A percentile compares a stretch with the other conserved stretches of the same genome.
Evolutionary conservation across 2,113 vertebrate species (phyloP).

Genomic region (Polypterus senegalus): DNA sequence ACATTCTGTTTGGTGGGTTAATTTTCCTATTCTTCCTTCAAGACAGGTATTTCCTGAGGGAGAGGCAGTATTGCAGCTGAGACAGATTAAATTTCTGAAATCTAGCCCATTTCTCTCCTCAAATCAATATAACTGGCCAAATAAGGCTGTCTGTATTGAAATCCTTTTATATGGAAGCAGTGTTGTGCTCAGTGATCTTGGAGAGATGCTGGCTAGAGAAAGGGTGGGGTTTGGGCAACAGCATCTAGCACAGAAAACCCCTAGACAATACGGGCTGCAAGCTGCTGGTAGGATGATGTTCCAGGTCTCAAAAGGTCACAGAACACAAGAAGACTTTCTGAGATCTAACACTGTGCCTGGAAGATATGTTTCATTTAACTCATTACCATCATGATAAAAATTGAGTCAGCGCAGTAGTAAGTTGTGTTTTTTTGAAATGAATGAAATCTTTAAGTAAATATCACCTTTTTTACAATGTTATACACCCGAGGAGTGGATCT

Average conservation of each 20-base stretch:
- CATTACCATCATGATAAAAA: not conserved
- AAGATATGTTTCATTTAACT: constrained; percentile 10
- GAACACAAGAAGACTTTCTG: constrained; percentile 15
- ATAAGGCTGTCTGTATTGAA: constrained; percentile 6
- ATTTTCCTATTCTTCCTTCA: constrained; percentile 22
- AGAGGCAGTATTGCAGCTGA: constrained; percentile 19
- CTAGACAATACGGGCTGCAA: constrained; percentile 46
- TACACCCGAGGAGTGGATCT: too few species aligned
- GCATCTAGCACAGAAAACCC: constrained; percentile 21
- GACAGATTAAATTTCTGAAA: constrained; percentile 18
- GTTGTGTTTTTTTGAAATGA: too few species aligned
- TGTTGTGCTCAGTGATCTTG: constrained; percentile 24
- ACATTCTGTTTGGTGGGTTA: constrained; percentile 17
- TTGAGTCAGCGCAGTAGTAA: not conserved
- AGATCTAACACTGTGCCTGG: constrained; percentile 17
- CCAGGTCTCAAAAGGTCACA: constrained; percentile 43
- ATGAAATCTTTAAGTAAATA: too few species aligned
- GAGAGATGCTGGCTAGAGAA: constrained; percentile 23
- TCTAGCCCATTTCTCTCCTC: constrained; percentile 22
- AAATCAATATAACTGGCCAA: constrained; percentile 35
- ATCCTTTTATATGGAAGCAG: constrained; percentile 15
- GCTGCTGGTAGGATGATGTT: constrained; percentile 51
- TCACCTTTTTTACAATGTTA: too few species aligned
- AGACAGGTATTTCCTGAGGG: constrained; percentile 34
- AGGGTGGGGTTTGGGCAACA: constrained; percentile 28